Percentiles rank a stretch among this genome's conserved stretches.
These are phyloP conservation scores for Arenaria interpres DNA, from an alignment of 2,113 vertebrate species.

Conservation along the genomic window DNA sequence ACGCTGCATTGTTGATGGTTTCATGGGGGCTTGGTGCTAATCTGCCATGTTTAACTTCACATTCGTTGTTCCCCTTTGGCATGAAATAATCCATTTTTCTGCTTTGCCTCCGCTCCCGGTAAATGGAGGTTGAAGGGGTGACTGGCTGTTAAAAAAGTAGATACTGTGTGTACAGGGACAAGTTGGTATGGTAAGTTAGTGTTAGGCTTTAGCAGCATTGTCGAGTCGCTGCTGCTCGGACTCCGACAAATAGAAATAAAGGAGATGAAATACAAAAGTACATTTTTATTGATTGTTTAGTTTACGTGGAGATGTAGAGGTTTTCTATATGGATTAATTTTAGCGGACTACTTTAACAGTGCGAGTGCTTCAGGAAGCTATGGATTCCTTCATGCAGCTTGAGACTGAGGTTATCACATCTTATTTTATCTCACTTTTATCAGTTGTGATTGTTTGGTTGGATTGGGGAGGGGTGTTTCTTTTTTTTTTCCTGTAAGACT, in stretches of 20 bases:
- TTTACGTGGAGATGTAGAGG: not conserved
- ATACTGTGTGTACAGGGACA: rapidly evolving
- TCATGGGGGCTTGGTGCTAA: not conserved
- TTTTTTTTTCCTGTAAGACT: not conserved
- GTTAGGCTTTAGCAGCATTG: not conserved
- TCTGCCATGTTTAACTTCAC: not conserved
- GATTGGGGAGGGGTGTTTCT: rapidly evolving
- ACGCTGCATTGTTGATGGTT: not conserved
- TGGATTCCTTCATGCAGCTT: not conserved
- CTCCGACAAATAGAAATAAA: not conserved
- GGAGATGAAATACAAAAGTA: not conserved
- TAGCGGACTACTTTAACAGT: not conserved
- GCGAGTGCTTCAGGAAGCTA: not conserved
- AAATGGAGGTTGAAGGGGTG: not conserved
- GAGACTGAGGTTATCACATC: not conserved
- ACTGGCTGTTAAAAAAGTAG: not conserved
- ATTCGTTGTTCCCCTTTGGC: not conserved
- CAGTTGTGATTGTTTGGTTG: not conserved
- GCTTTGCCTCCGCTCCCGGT: not conserved
- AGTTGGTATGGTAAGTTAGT: not conserved
- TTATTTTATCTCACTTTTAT: not conserved
- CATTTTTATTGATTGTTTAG: not conserved
- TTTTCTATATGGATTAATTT: not conserved
- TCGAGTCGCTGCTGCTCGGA: not conserved
- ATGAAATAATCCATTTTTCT: not conserved